phyloP scores from a whole-genome alignment of 1,140 invertebrate genomes.

The Diorhabda carinulata region DNA sequence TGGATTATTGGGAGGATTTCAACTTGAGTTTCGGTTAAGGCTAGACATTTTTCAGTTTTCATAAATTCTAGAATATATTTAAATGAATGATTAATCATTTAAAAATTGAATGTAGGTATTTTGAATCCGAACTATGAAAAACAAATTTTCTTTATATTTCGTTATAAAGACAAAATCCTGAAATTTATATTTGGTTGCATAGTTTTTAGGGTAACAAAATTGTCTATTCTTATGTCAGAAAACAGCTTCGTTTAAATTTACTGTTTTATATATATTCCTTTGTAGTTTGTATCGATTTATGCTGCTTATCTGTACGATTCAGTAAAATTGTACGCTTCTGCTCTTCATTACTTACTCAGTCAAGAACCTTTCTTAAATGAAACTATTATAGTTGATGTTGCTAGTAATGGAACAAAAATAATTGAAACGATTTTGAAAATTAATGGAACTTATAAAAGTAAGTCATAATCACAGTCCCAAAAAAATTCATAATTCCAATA shows the following conservation, averaged over 20 bases:
- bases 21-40: too few species aligned
- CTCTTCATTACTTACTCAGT: slow-evolving; percentile 66
- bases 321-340: slow-evolving; percentile 84
- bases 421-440: slow-evolving; percentile 71
- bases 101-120: too few species aligned
- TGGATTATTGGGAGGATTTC: too few species aligned
- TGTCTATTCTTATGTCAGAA: background rate
- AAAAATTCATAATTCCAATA: too few species aligned
- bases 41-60: too few species aligned
- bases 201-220: background rate
- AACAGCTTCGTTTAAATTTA: background rate
- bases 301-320: slow-evolving; percentile 96
- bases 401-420: slow-evolving; percentile 71
- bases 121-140: too few species aligned
- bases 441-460: slow-evolving; percentile 74
- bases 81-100: too few species aligned
- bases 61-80: too few species aligned
- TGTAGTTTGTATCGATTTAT: slow-evolving; percentile 83
- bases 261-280: slow-evolving; percentile 28
- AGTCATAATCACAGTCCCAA: background rate
- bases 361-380: slow-evolving; percentile 56
- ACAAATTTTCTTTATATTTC: too few species aligned
- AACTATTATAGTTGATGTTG: slow-evolving; percentile 65
- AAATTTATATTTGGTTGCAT: background rate
- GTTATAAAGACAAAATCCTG: too few species aligned